A percentile compares a stretch with the other conserved stretches of the same genome.
Conservation (phyloP, 2,797 vertebrate genomes). For the Enteromius radiatus region DNA sequence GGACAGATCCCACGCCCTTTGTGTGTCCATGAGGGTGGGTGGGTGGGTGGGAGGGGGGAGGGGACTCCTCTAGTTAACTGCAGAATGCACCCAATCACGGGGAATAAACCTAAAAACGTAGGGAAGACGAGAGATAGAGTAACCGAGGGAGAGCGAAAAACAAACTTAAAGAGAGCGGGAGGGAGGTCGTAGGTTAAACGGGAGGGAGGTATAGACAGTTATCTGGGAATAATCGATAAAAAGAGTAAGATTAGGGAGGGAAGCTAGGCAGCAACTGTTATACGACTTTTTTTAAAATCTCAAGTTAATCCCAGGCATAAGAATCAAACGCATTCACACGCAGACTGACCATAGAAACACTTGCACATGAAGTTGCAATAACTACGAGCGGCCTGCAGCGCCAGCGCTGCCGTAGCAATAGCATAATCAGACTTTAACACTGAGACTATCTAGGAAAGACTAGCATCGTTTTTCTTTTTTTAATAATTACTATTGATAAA, state of each 20-base stretch:
- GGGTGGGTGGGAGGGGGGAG: constrained; percentile 78
- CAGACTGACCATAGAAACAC: constrained; percentile 42
- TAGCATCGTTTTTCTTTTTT: constrained; percentile 65
- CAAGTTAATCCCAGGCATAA: constrained; percentile 50
- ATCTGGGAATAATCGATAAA: constrained; percentile 62
- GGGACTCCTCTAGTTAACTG: constrained; percentile 84
- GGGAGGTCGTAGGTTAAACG: constrained; percentile 52
- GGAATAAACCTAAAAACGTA: constrained; percentile 65
- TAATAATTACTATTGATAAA: constrained; percentile 20
- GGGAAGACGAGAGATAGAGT: constrained; percentile 67
- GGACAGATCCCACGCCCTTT: constrained; percentile 84
- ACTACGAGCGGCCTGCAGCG: constrained; percentile 67
- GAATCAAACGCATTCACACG: constrained; percentile 41
- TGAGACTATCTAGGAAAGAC: constrained; percentile 36
- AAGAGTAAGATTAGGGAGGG: constrained; percentile 63
- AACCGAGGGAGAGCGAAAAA: constrained; percentile 53
- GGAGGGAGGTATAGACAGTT: constrained; percentile 57
- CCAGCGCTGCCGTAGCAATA: constrained; percentile 68
- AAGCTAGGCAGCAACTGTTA: constrained; percentile 57
- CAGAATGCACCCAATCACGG: constrained; percentile 80
- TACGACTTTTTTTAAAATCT: constrained; percentile 44
- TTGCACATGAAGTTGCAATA: constrained; percentile 67
- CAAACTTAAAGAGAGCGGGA: constrained; percentile 45
- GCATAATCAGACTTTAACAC: constrained; percentile 69
- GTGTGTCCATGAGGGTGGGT: constrained; percentile 84